phyloP scores from a whole-genome alignment of 2,888 invertebrate genomes.

The Creontiades dilutus region DNA sequence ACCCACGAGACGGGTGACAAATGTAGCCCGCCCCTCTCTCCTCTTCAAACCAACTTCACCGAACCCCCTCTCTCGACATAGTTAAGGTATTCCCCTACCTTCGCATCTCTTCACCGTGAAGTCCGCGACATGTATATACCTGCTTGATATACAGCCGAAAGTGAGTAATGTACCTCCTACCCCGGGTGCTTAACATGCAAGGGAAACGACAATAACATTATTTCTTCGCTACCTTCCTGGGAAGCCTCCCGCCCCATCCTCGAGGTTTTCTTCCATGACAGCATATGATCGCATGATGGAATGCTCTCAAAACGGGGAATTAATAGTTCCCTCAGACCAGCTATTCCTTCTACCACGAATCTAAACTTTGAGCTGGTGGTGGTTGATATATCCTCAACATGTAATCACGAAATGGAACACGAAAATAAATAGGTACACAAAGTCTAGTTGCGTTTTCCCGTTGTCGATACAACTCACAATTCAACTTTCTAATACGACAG shows the following conservation, averaged over 20 bases:
- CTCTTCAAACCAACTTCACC: conserved; percentile 56
- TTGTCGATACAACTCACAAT: neutral
- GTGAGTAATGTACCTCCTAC: conserved; percentile 66
- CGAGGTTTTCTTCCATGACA: conserved; percentile 51
- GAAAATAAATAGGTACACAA: conserved; percentile 1
- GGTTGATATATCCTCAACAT: conserved; percentile 26
- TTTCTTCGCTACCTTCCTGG: conserved; percentile 60
- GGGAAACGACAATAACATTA: conserved; percentile 70
- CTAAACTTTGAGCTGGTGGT: conserved; percentile 55
- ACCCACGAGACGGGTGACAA: conserved; percentile 62
- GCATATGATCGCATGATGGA: conserved; percentile 69
- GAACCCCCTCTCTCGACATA: neutral
- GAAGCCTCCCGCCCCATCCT: neutral
- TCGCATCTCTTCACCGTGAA: neutral
- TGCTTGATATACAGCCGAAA: conserved; percentile 67
- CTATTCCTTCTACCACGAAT: conserved; percentile 50
- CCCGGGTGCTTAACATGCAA: conserved; percentile 63
- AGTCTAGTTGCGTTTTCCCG: conserved; percentile 53
- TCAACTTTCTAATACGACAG: neutral
- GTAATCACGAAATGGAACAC: conserved; percentile 45
- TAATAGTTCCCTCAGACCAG: conserved; percentile 62
- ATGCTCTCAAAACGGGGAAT: conserved; percentile 63
- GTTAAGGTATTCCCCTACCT: conserved; percentile 63
- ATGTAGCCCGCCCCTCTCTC: conserved; percentile 48
- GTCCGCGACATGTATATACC: conserved; percentile 64